These are phyloP conservation scores for Andrena flavipes DNA, from an alignment of 2,888 invertebrate species.

Conservation along the genomic window DNA sequence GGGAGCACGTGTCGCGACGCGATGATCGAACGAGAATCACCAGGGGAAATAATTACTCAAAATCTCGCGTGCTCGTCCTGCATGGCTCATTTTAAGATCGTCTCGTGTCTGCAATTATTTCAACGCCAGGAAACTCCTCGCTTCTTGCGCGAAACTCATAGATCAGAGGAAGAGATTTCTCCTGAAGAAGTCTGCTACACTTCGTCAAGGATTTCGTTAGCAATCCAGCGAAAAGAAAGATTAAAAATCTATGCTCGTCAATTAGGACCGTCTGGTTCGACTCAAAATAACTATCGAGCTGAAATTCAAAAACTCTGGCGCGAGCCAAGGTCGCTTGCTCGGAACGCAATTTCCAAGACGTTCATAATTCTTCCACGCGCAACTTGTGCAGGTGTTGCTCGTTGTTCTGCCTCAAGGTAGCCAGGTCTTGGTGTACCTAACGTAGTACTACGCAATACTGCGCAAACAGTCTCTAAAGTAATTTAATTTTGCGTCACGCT, in stretches of 20 bases:
- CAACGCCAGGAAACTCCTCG: neutral
- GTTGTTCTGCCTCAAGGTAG: conserved; percentile 20
- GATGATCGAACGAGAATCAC: neutral
- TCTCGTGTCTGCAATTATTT: neutral
- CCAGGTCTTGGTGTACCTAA: conserved; percentile 12
- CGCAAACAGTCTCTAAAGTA: conserved; percentile 23
- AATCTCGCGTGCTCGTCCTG: neutral
- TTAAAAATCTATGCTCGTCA: conserved; percentile 3
- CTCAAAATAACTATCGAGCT: conserved; percentile 12
- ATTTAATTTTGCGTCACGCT: conserved; percentile 18
- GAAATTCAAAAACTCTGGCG: conserved; percentile 38
- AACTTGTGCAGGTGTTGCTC: conserved; percentile 29
- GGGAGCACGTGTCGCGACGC: neutral
- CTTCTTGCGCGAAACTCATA: neutral
- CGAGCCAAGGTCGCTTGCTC: conserved; percentile 23
- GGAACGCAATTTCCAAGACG: conserved; percentile 35
- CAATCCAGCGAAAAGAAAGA: neutral
- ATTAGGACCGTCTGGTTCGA: conserved; percentile 15
- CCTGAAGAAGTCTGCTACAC: neutral
- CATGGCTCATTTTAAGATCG: no score
- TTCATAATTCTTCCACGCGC: conserved; percentile 8
- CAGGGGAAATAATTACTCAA: neutral
- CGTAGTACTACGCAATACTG: neutral
- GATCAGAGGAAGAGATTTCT: neutral
- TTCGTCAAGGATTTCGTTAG: neutral